phyloP scores from a whole-genome alignment of 1,140 invertebrate genomes.

The Drosophila tristis region DNA sequence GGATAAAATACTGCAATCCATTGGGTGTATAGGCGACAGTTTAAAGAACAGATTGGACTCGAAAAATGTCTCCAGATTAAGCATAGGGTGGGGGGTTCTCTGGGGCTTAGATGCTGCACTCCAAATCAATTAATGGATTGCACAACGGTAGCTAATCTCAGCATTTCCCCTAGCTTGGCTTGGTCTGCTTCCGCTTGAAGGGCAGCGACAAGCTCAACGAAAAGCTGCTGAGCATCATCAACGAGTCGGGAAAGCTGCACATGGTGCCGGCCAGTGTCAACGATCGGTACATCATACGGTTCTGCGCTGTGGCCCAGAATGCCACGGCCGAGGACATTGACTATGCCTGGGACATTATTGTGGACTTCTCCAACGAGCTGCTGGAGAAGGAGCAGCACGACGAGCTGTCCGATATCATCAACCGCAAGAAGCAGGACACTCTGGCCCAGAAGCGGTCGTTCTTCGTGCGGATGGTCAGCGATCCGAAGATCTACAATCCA shows the following conservation, averaged over 20 bases:
- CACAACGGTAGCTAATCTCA: neutral
- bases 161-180: slow-evolving; percentile 87
- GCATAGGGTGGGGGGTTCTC: too few relatives aligned
- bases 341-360: slow-evolving; percentile 95
- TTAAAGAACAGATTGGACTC: too few relatives aligned
- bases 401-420: slow-evolving; percentile 88
- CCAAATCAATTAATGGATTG: too few relatives aligned
- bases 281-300: slow-evolving; percentile 96
- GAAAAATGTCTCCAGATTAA: too few relatives aligned
- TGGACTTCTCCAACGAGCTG: slow-evolving; percentile 92
- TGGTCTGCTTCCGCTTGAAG: slow-evolving; percentile 93
- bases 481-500: slow-evolving; percentile 98
- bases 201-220: slow-evolving; percentile 96
- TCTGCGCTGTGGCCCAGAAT: slow-evolving; percentile 97
- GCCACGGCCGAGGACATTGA: slow-evolving; percentile 95
- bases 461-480: slow-evolving; percentile 98
- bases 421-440: slow-evolving; percentile 89
- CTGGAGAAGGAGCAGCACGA: slow-evolving; percentile 90
- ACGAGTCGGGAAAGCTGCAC: slow-evolving; percentile 97
- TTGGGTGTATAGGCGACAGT: too few relatives aligned
- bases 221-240: slow-evolving; percentile 96
- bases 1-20: too few relatives aligned
- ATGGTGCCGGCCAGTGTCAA: slow-evolving; percentile 98
- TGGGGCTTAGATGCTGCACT: too few relatives aligned
- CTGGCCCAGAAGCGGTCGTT: slow-evolving; percentile 96